phyloP scores from a whole-genome alignment of 2,113 vertebrate species.

The Gallinago undulata region DNA sequence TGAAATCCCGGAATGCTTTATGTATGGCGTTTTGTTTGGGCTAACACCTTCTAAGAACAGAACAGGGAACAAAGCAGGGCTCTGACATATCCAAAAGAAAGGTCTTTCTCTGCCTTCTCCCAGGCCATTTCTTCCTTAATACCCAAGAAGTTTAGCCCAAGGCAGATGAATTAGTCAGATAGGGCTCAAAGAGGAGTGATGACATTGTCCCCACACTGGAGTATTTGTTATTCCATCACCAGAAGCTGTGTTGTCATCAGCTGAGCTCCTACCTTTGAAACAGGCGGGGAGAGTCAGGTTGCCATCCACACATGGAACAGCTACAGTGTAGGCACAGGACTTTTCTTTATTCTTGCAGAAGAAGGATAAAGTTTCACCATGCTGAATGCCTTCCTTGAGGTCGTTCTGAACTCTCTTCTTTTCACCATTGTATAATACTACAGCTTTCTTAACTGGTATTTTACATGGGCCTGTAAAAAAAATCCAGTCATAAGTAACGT shows the following conservation, averaged over 20 bases:
- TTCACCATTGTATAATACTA: constrained; percentile 78
- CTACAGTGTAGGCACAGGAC: constrained; percentile 84
- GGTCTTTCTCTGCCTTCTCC: background rate
- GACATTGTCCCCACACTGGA: background rate
- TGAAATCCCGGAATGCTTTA: background rate
- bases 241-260: background rate
- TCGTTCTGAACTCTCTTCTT: constrained; percentile 80
- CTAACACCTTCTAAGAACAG: background rate
- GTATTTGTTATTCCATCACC: background rate
- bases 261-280: constrained; percentile 76
- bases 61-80: background rate
- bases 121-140: background rate
- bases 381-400: constrained; percentile 80
- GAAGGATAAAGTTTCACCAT: constrained; percentile 80
- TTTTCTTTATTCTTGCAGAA: constrained; percentile 85
- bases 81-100: background rate
- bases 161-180: background rate
- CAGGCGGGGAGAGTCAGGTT: constrained; percentile 81
- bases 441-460: constrained; percentile 81
- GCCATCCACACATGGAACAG: constrained; percentile 78
- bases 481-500: background rate
- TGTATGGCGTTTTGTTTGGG: background rate
- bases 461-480: constrained; percentile 81
- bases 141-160: background rate
- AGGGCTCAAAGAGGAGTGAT: background rate